A percentile compares a stretch with the other conserved stretches of the same genome.
Evolutionary conservation across 2,888 invertebrate species (phyloP).

Genomic region (Netelia melanura): DNA sequence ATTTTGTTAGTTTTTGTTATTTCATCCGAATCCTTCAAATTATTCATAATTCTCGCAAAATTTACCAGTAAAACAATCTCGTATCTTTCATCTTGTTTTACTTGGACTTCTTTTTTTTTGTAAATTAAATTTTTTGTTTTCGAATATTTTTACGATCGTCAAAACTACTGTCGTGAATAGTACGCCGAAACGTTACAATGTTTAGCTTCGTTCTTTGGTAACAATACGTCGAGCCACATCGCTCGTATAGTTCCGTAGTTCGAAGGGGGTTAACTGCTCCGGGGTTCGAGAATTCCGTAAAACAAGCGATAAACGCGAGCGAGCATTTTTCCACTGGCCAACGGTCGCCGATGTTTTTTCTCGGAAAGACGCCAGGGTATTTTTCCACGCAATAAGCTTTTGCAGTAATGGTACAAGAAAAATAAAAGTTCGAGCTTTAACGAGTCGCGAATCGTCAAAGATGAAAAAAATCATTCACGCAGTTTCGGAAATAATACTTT

Average conservation of each 20-base stretch:
- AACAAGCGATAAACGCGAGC: conserved; percentile 42
- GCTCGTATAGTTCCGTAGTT: conserved; percentile 8
- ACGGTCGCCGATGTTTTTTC: conserved; percentile 23
- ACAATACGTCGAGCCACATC: background rate
- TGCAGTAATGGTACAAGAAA: background rate
- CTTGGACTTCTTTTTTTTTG: background rate
- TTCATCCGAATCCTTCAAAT: no score
- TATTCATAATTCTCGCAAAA: no score
- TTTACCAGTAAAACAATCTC: no score
- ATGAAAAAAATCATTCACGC: no score
- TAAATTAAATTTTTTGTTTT: background rate
- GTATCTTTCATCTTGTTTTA: background rate
- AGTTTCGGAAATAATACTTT: no score
- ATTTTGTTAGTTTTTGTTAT: no score
- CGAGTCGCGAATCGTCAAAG: no score
- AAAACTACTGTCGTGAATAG: background rate
- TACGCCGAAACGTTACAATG: background rate
- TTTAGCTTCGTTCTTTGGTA: background rate
- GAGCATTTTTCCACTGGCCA: conserved; percentile 18
- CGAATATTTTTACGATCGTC: background rate
- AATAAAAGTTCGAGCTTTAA: no score
- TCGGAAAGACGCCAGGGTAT: conserved; percentile 6
- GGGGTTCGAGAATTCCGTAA: conserved; percentile 28
- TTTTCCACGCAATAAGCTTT: conserved; percentile 6
- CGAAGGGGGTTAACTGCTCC: conserved; percentile 40